Percentiles rank a stretch among this genome's conserved stretches.
phyloP scores from a whole-genome alignment of 2,888 invertebrate species.

The Trachelus iudaicus region DNA sequence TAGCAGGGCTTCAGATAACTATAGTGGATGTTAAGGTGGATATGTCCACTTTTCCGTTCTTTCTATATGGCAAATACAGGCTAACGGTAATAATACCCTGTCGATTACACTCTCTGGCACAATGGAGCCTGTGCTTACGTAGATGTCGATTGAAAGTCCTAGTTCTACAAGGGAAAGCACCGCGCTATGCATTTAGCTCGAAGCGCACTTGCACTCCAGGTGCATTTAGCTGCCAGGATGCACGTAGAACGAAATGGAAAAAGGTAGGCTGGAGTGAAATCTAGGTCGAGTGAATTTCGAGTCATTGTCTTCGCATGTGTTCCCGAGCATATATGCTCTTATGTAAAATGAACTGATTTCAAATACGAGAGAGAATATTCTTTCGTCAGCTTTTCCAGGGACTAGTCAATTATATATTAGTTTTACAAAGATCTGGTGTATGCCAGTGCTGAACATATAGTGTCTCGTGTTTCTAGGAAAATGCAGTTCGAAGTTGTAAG shows the following conservation, averaged over 20 bases:
- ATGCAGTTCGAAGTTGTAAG: constrained; percentile 11
- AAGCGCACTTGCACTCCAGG: neutral
- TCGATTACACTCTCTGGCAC: neutral
- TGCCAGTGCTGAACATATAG: neutral
- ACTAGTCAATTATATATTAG: neutral
- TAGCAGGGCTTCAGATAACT: neutral
- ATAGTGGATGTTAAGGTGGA: neutral
- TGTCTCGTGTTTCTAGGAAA: neutral
- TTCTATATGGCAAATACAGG: neutral
- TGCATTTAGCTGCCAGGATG: neutral
- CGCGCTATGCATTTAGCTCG: neutral
- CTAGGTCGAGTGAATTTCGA: neutral
- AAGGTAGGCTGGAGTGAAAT: neutral
- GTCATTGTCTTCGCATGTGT: neutral
- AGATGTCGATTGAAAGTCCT: neutral
- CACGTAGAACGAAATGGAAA: neutral
- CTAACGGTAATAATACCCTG: neutral
- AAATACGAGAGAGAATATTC: neutral
- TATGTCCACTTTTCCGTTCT: neutral
- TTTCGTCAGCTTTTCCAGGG: neutral
- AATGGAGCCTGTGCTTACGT: neutral
- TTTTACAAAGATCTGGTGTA: neutral
- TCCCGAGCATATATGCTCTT: neutral
- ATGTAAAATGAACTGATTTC: neutral
- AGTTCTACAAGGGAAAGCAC: neutral